Evolutionary conservation across 2,797 vertebrate genomes (phyloP).

Genomic region (Sciurus carolinensis): DNA sequence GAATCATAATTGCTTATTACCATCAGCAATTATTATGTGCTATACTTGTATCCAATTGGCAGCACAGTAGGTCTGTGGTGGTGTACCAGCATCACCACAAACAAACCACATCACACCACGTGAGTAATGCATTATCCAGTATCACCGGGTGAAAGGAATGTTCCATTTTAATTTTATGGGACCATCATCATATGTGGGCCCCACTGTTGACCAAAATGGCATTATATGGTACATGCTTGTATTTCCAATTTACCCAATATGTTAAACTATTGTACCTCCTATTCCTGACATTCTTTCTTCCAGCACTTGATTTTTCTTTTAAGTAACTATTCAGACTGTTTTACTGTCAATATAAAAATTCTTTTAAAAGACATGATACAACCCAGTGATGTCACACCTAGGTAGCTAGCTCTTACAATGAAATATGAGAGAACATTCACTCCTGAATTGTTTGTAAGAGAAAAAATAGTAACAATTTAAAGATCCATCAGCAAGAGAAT

Average conservation of each 20-base stretch:
- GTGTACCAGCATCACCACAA: background rate
- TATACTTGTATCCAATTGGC: background rate
- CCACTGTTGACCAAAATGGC: background rate
- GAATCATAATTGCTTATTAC: background rate
- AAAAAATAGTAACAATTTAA: conserved; percentile 47
- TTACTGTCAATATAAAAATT: conserved; percentile 43
- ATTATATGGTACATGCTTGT: background rate
- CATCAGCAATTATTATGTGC: background rate
- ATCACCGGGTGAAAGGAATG: background rate
- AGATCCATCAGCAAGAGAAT: background rate
- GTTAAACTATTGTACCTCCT: conserved; percentile 10
- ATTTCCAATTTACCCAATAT: background rate
- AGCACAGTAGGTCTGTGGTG: background rate
- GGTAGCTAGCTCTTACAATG: background rate
- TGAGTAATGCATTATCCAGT: background rate
- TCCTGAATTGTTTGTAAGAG: background rate
- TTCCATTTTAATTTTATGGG: background rate
- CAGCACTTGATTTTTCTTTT: conserved; percentile 4
- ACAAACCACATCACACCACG: background rate
- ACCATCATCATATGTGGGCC: background rate
- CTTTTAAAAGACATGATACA: conserved; percentile 33
- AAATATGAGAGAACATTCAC: too few species aligned
- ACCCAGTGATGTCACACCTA: background rate
- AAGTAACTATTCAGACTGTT: conserved; percentile 40
- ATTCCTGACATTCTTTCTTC: background rate